Evolutionary conservation across 1,140 invertebrate genomes (phyloP).

Genomic region (Macrobrachium rosenbergii): DNA sequence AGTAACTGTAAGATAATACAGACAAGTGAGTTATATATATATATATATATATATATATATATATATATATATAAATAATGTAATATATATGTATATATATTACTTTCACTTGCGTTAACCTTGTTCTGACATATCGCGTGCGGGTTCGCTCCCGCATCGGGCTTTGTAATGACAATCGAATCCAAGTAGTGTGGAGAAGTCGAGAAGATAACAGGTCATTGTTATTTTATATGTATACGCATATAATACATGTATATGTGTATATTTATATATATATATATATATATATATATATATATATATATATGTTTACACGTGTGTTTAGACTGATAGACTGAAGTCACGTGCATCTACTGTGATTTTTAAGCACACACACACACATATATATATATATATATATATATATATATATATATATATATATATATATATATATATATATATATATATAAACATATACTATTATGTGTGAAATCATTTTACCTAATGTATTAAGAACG

Average conservation of each 20-base stretch:
- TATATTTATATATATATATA: neutral
- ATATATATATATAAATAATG: too few species aligned
- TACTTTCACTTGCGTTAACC: too few species aligned
- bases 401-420: constrained; percentile 5
- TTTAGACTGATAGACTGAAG: neutral
- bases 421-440: constrained; percentile 7
- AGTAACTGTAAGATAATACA: too few species aligned
- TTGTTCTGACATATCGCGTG: neutral
- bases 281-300: neutral
- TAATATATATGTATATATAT: too few species aligned
- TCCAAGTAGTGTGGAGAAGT: neutral
- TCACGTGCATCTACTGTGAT: neutral
- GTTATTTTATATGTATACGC: neutral
- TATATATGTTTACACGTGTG: neutral
- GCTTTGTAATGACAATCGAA: too few species aligned
- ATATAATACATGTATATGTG: neutral
- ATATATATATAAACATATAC: neutral
- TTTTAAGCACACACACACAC: too few species aligned
- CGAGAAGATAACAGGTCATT: too few species aligned
- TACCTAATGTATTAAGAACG: too few species aligned
- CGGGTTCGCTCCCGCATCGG: too few species aligned
- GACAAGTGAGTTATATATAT: too few species aligned
- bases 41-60: too few species aligned
- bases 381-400: neutral
- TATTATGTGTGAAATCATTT: too few species aligned